Base-by-base conservation (phyloP, 2,797 vertebrate genomes). In the Manis javanica region DNA sequence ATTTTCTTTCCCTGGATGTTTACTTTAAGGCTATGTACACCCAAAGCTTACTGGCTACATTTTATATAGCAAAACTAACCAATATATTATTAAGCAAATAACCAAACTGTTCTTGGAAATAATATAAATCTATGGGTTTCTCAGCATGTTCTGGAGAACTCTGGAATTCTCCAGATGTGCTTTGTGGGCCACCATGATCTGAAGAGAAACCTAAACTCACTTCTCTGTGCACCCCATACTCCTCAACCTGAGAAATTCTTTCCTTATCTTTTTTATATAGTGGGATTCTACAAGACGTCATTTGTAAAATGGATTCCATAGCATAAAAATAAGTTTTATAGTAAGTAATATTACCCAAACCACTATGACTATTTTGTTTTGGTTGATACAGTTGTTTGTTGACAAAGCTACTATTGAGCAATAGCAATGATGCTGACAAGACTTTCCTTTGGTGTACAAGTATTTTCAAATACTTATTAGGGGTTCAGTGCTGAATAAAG, bases 401-500 rank as follows among this genome's bases (percentile, higher is more conserved):
- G 72, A 96, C 63, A 94, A 93, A 91, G 7, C 46, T 85, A 66
- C 10, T 90, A 83, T 12, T 87, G 16, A 66, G 13, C 18, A 81
- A 15, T 34, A 91, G 31, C 26, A 84, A 4, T 95, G n/a, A 86
- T 63, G 29, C 14, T 71, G 13, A 90, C 11, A 69, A 77, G 2
- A 63, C 39, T 24, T 81, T 68, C 86, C 6, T 91, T 64, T 61
- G 11, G 23, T 59, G 8, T 49, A 71, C 37, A 90, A 86, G 42
- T 86, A 86, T 69, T 93, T 94, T 82, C 13, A 93, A 95, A 85
- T 68, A 51, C 29, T 93, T 84, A 61, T n/a, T 39, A 92, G 71
- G 18, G 12, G n/a, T 78, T 89, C 10, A n/a, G 94, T 83, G 34
- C 34, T 78, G 42, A 90, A 78, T 78, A 87, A 93, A 95, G 34